Evolutionary conservation across 2,797 vertebrate genomes (phyloP), one percentile per base, ranked within the genome.

Genomic region (Eupleurogrammus muticus): DNA sequence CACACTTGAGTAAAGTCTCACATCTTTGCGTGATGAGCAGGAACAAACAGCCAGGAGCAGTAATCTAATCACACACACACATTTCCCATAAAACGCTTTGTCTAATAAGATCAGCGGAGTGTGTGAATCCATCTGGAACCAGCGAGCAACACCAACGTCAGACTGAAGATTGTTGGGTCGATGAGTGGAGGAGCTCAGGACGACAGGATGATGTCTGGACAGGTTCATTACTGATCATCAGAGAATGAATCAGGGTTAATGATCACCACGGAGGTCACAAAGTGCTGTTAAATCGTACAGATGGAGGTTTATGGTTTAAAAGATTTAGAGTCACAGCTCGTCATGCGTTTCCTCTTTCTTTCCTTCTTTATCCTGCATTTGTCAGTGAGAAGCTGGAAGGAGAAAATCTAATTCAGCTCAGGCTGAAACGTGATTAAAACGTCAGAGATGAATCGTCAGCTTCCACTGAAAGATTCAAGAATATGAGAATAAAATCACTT

Each of bases 41-140:
- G 70, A 79, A 70, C 73, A 87, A 83, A 73, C 51, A 11, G 63
- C 32, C 40, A 80, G 38, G 73, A 76, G 68, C 73, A n/a, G 57
- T 95, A 94, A 95, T 93, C 75, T 12, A 77, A 94, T 95, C n/a
- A n/a, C 83, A 93, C 13, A 35, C 38, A 3, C 52, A 77, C 85
- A 92, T 88, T 91, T 92, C 79, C 90, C 86, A 86, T 81, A 77
- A 92, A 91, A 90, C 68, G 88, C 75, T 82, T 92, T 80, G 79
- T 58, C 42, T 94, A 95, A 95, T 70, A 74, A 89, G 93, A 92
- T 94, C 93, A 80, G 74, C 79, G 75, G 78, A 63, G 86, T 89
- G 87, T 73, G 82, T 81, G 87, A 90, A 80, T 88, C 90, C 84
- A 87, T 90, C 74, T 77, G 66, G 78, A 73, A 51, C 70, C 14